Percentiles rank a stretch among this genome's conserved stretches.
phyloP scores from a whole-genome alignment of 2,888 invertebrate genomes.

The Napeogenes inachia region DNA sequence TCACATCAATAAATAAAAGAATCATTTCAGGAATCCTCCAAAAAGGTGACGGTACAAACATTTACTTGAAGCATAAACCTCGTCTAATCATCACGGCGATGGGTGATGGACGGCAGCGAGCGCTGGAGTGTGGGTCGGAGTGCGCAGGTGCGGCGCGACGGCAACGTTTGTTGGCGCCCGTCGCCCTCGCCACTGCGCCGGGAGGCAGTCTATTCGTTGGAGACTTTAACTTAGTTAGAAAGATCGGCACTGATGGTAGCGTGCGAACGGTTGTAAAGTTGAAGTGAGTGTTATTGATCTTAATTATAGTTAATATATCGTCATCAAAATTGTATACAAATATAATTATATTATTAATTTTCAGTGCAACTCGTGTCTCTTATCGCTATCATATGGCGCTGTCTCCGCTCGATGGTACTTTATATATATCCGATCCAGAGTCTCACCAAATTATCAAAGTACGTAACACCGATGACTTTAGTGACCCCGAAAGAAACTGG shows the following conservation, averaged over 20 bases:
- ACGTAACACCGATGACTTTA: conserved; percentile 87
- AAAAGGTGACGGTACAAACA: conserved; percentile 97
- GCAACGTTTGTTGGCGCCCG: conserved; percentile 92
- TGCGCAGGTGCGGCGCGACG: conserved; percentile 88
- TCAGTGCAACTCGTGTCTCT: conserved; percentile 93
- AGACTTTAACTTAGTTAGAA: conserved; percentile 95
- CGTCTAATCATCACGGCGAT: conserved; percentile 92
- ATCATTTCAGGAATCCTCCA: conserved; percentile 88
- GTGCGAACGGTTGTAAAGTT: conserved; percentile 87
- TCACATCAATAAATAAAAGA: too few species aligned
- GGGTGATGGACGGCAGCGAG: conserved; percentile 94
- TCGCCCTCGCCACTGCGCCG: conserved; percentile 92
- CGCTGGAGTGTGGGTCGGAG: conserved; percentile 86
- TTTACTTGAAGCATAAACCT: conserved; percentile 95
- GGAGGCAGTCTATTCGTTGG: conserved; percentile 97
- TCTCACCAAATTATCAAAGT: conserved; percentile 95
- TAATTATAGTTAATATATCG: too few species aligned
- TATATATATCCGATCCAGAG: conserved; percentile 97
- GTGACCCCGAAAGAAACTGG: conserved; percentile 94
- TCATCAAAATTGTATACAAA: too few species aligned
- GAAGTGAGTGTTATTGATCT: conserved; percentile 79
- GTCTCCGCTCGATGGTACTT: conserved; percentile 93
- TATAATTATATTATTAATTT: conserved; percentile 35
- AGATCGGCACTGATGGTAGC: conserved; percentile 90
- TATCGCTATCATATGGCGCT: conserved; percentile 98